phyloP scores from a whole-genome alignment of 1,140 invertebrate species.

The Bombyx mandarina region DNA sequence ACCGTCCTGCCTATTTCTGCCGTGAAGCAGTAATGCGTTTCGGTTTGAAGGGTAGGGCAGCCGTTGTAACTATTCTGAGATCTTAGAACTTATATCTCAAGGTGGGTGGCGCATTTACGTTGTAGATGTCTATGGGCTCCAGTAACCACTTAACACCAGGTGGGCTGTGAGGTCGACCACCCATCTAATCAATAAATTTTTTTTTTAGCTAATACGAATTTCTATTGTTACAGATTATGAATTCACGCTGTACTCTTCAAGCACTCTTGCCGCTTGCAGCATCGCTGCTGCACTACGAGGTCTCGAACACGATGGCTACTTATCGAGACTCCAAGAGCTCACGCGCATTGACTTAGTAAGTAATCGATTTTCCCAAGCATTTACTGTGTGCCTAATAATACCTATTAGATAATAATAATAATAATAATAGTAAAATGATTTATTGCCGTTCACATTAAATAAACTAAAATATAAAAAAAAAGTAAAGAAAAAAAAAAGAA shows the following conservation, averaged over 20 bases:
- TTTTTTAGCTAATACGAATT: slow-evolving; percentile 6
- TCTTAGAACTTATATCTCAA: too few species aligned
- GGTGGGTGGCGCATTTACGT: too few species aligned
- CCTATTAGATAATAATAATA: neutral
- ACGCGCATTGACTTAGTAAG: slow-evolving; percentile 86
- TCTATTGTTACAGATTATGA: slow-evolving; percentile 84
- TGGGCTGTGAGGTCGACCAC: neutral
- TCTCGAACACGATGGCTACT: slow-evolving; percentile 76
- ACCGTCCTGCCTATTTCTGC: too few species aligned
- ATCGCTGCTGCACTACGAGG: slow-evolving; percentile 87
- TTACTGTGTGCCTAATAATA: neutral
- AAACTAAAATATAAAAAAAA: too few species aligned
- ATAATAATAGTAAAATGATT: neutral
- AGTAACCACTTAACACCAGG: too few species aligned
- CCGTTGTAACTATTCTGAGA: too few species aligned
- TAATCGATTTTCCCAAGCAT: neutral
- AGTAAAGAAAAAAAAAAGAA: too few species aligned
- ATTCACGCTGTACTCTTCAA: slow-evolving; percentile 88
- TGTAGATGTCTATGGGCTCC: too few species aligned
- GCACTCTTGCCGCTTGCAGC: slow-evolving; percentile 88
- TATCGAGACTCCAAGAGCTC: slow-evolving; percentile 78
- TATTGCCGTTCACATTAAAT: neutral
- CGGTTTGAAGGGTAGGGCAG: too few species aligned
- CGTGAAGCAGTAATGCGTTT: too few species aligned
- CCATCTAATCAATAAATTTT: neutral